Evolutionary conservation across 1,140 invertebrate species (phyloP).

Genomic region (Monochamus saltuarius): DNA sequence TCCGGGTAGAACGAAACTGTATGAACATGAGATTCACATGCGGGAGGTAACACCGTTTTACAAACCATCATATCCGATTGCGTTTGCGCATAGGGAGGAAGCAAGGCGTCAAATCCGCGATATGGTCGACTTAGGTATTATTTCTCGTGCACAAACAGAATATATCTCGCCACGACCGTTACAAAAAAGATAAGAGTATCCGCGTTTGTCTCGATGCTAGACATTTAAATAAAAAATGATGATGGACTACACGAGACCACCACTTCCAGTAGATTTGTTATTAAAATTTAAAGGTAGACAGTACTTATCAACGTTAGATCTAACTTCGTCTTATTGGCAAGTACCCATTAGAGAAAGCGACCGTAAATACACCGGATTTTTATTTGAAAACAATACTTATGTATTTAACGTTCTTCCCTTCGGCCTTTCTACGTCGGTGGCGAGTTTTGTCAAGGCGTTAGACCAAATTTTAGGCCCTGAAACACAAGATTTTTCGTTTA

Average conservation of each 20-base stretch:
- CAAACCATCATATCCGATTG: background rate
- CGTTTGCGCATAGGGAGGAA: background rate
- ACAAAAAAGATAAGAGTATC: slow-evolving; percentile 9
- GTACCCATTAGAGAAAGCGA: background rate
- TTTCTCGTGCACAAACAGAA: slow-evolving; percentile 2
- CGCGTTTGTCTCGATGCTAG: slow-evolving; percentile 9
- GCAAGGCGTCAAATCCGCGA: background rate
- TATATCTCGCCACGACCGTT: slow-evolving; percentile 10
- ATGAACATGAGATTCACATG: slow-evolving; percentile 8
- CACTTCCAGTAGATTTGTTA: slow-evolving; percentile 2
- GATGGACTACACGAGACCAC: background rate
- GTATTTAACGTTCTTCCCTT: background rate
- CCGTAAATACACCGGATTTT: background rate
- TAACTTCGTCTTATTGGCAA: too few species aligned
- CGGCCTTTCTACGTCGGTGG: background rate
- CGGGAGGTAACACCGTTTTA: background rate
- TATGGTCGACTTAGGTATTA: slow-evolving; percentile 4
- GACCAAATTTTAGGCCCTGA: too few species aligned
- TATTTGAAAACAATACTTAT: background rate
- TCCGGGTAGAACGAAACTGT: background rate
- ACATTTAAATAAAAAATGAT: slow-evolving; percentile 4
- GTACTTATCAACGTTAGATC: background rate
- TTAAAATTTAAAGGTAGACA: slow-evolving; percentile 4
- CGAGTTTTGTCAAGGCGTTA: background rate
- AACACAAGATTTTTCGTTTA: too few species aligned